Conservation (phyloP, 2,888 invertebrate genomes). For the Xylota sylvarum region DNA sequence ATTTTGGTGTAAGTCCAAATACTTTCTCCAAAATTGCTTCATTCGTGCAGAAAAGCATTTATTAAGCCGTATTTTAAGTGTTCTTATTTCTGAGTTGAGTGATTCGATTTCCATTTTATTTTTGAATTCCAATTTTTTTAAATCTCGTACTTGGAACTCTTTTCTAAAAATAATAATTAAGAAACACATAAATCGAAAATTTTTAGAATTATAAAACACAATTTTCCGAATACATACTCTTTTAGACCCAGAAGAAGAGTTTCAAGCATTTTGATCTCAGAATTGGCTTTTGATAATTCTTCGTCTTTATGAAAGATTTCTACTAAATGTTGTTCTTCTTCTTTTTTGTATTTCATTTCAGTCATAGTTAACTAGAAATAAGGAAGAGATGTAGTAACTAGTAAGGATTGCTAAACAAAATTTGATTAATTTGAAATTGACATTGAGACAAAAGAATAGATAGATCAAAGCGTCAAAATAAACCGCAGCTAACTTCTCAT, state of each 20-base stretch:
- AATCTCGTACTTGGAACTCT: slow-evolving; percentile 74
- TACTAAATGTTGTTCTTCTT: slow-evolving; percentile 54
- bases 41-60: slow-evolving; percentile 80
- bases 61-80: slow-evolving; percentile 79
- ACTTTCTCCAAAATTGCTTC: slow-evolving; percentile 79
- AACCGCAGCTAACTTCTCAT: too few species aligned
- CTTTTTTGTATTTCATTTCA: slow-evolving; percentile 74
- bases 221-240: slow-evolving; percentile 65
- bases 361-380: slow-evolving; percentile 68
- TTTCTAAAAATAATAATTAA: slow-evolving; percentile 77
- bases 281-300: slow-evolving; percentile 59
- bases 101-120: slow-evolving; percentile 79
- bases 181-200: neutral
- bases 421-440: too few species aligned
- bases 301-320: slow-evolving; percentile 42
- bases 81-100: slow-evolving; percentile 40
- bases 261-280: slow-evolving; percentile 70
- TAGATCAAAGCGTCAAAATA: too few species aligned
- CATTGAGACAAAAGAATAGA: too few species aligned
- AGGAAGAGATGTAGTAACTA: neutral
- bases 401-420: neutral
- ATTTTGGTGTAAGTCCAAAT: slow-evolving; percentile 79
- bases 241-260: slow-evolving; percentile 68
- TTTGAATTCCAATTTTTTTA: slow-evolving; percentile 39
- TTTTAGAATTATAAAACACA: neutral